A percentile compares a stretch with the other conserved stretches of the same genome.
Evolutionary conservation across 2,888 invertebrate species (phyloP).

Genomic region (Serripes groenlandicus): DNA sequence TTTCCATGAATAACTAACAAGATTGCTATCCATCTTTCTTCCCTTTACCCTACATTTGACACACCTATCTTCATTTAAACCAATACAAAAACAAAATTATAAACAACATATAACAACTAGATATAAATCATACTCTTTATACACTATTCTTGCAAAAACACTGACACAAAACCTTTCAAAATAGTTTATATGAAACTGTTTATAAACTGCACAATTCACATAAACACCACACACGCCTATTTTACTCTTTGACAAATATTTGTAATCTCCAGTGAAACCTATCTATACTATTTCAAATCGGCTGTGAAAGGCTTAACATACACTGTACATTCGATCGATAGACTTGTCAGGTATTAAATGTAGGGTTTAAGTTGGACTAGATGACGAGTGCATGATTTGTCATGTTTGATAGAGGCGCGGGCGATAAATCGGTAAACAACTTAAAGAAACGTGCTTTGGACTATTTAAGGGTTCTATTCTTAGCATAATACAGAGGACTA

Average conservation of each 20-base stretch:
- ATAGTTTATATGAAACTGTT: not conserved
- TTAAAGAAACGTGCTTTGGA: no score
- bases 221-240: not conserved
- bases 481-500: no score
- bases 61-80: no score
- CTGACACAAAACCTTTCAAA: not conserved
- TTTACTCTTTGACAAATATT: not conserved
- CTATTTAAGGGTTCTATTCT: no score
- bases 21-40: no score
- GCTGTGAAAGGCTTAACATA: conserved; percentile 3
- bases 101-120: no score
- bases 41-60: no score
- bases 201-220: not conserved
- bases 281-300: not conserved
- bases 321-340: conserved; percentile 8
- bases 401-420: conserved; percentile 10
- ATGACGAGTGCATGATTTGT: conserved; percentile 14
- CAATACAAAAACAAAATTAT: no score
- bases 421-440: not conserved
- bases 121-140: not conserved
- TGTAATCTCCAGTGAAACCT: not conserved
- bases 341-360: conserved; percentile 15
- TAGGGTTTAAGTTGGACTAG: not conserved
- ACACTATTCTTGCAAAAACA: not conserved
- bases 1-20: no score